Evolutionary conservation across 2,888 invertebrate genomes (phyloP), one percentile per base, ranked within the genome.

Genomic region (Podotricha telesiphe): DNA sequence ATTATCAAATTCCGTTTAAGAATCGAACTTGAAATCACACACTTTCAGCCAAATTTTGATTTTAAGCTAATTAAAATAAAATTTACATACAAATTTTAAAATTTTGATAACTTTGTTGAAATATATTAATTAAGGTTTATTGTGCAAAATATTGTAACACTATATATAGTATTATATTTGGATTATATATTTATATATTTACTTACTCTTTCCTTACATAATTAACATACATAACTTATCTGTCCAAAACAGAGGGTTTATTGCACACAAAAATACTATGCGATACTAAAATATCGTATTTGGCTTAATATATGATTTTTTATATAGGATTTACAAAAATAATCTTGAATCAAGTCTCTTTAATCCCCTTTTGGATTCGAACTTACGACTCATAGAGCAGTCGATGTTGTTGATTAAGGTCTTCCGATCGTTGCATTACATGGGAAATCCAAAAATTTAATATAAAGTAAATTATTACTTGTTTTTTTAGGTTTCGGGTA

Each of bases 261-360:
- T 53, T 53, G 53, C 53, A 53, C 53, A 53, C n/a, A 28, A n/a
- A n/a, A 53, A 28, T n/a, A n/a, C 7, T 17, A n/a, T 6, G 15
- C n/a, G 1, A 4, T 53, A 11, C 10, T 3, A 28, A 28, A 8
- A 37, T 37, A 37, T 42, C 13, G 0, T 42, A 42, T 42, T 42
- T 42, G 11, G 42, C 7, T 42, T 4, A 42, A 42, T 42, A 13
- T 42, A 42, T 2, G 28, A 4, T 13, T 13, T 11, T 13, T 42
- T 42, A 13, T 42, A 42, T 42, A 13, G 42, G 42, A 42, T 13
- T 13, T 13, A 42, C 42, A 42, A 37, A 37, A 37, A 42, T 13
- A 42, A 42, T 13, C 13, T 42, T 3, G 13, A 13, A 42, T 11
- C 13, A 42, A 42, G 42, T 42, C 13, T 42, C 42, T 42, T 42